A percentile compares a stretch with the other conserved stretches of the same genome.
These are phyloP conservation scores for Luperina nickerlii DNA, from an alignment of 2,888 invertebrate genomes.

Conservation along the genomic window DNA sequence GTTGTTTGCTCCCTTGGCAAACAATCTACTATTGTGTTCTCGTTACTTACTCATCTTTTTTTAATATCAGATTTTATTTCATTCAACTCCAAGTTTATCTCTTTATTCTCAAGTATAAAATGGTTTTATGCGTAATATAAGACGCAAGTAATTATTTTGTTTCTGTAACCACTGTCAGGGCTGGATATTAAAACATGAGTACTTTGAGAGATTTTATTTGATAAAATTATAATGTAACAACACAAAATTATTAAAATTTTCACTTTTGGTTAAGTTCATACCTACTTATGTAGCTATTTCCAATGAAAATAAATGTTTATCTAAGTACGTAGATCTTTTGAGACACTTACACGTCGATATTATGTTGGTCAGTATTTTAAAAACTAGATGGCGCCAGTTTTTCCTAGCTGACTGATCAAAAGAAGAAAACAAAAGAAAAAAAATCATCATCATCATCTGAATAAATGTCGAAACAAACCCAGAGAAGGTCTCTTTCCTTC, in stretches of 20 bases:
- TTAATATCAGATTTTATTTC: slow-evolving; percentile 36
- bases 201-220: slow-evolving; percentile 23
- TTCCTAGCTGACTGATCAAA: too few species aligned
- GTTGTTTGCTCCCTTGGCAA: too few species aligned
- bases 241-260: background rate
- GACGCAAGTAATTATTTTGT: slow-evolving; percentile 52
- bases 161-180: slow-evolving; percentile 35
- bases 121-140: slow-evolving; percentile 29
- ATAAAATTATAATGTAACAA: background rate
- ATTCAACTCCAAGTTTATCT: slow-evolving; percentile 35
- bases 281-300: background rate
- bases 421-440: too few species aligned
- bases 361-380: too few species aligned
- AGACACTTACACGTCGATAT: too few species aligned
- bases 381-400: too few species aligned
- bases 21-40: slow-evolving; percentile 1
- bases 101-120: slow-evolving; percentile 42
- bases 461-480: too few species aligned
- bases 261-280: background rate
- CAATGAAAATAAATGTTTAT: too few species aligned
- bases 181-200: slow-evolving; percentile 40
- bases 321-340: too few species aligned
- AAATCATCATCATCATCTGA: too few species aligned
- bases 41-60: slow-evolving; percentile 28
- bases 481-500: too few species aligned